A percentile compares a stretch with the other conserved stretches of the same genome.
These are phyloP conservation scores for Acronicta alni DNA, from an alignment of 2,888 invertebrate genomes.

Conservation along the genomic window DNA sequence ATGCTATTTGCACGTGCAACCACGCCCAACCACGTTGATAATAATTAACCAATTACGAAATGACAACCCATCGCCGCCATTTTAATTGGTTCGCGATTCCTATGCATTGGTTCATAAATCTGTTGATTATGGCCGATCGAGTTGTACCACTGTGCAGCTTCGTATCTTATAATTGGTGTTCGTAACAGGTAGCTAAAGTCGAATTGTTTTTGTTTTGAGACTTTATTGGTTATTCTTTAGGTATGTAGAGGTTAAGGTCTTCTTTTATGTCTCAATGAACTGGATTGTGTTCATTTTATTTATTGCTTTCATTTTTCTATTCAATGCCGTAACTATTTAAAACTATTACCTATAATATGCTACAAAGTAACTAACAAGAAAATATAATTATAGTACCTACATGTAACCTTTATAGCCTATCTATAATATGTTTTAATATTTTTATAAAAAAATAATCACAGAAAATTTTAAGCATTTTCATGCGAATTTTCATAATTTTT, in stretches of 20 bases:
- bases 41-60: constrained; percentile 88
- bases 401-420: too few species aligned
- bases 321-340: too few species aligned
- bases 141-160: constrained; percentile 48
- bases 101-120: constrained; percentile 74
- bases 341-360: too few species aligned
- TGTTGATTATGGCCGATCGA: constrained; percentile 56
- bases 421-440: too few species aligned
- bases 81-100: constrained; percentile 84
- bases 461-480: too few species aligned
- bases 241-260: constrained; percentile 12
- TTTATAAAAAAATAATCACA: too few species aligned
- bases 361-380: too few species aligned
- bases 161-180: constrained; percentile 55
- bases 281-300: constrained; percentile 3
- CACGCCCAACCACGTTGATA: constrained; percentile 81
- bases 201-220: constrained; percentile 39
- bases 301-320: not conserved
- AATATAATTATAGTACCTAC: too few species aligned
- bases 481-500: too few species aligned
- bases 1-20: constrained; percentile 67
- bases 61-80: constrained; percentile 84
- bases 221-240: constrained; percentile 40
- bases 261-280: constrained; percentile 13
- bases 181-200: constrained; percentile 50